phyloP scores from a whole-genome alignment of 2,888 invertebrate genomes.

The Disparrhopalites patrizii region DNA sequence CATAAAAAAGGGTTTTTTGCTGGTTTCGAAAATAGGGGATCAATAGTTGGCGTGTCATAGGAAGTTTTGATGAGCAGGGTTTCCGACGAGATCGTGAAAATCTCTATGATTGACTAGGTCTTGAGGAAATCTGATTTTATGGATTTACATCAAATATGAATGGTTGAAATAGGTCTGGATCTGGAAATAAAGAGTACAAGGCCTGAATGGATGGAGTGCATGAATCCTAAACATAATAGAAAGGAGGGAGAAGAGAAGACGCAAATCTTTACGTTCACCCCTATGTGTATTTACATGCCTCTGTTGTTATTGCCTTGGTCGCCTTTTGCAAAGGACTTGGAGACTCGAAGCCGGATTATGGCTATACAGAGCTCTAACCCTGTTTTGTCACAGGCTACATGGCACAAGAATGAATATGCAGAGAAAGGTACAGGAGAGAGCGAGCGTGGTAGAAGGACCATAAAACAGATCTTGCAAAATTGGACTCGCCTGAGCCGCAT shows the following conservation, averaged over 20 bases:
- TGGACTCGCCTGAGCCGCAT: constrained; percentile 25
- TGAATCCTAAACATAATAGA: constrained; percentile 19
- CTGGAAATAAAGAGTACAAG: constrained; percentile 8
- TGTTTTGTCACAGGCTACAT: constrained; percentile 18
- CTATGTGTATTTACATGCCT: neutral
- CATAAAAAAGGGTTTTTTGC: no score
- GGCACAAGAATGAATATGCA: constrained; percentile 7
- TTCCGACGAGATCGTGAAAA: constrained; percentile 20
- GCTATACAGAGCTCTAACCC: constrained; percentile 7
- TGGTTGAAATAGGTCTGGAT: constrained; percentile 16
- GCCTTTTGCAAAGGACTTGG: neutral
- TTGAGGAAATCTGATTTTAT: constrained; percentile 23
- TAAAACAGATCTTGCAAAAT: constrained; percentile 28
- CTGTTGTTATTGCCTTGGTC: constrained; percentile 11
- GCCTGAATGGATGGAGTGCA: constrained; percentile 4
- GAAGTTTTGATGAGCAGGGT: constrained; percentile 17
- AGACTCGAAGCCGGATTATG: constrained; percentile 13
- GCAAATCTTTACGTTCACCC: constrained; percentile 18
- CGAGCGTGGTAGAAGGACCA: constrained; percentile 1
- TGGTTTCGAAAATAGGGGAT: no score
- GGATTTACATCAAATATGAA: constrained; percentile 27
- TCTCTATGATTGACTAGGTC: constrained; percentile 23
- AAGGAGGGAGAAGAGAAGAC: neutral
- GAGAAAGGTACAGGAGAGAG: constrained; percentile 6
- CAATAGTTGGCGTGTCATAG: no score